Base-by-base conservation (phyloP, 2,113 vertebrate genomes). In the Notiomystis cincta region DNA sequence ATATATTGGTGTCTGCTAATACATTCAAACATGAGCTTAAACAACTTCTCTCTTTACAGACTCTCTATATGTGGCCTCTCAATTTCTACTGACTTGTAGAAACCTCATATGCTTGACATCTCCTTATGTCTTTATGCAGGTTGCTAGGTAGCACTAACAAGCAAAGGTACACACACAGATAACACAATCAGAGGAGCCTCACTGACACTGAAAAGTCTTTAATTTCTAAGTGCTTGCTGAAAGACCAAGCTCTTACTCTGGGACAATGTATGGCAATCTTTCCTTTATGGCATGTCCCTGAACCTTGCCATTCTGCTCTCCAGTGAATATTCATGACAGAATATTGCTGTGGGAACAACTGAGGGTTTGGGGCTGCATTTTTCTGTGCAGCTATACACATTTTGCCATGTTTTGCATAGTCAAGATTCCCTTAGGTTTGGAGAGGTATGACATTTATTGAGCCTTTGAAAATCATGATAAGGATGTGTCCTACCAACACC, bases 361-460 rank as follows among this genome's bases (percentile, higher is more conserved):
- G 15, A 73, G 19, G 15, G 6, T 8, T 65, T 69, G 40, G 24
- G 8, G 28, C 37, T 54, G 15, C 0, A 0, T 2, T 2, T 6
- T 33, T 62, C 57, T 89, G 61, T 72, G 18, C 24, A 87, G 25
- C 40, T 83, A 16, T 57, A 50, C 18, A 73, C 21, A 54, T 66
- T 89, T 89, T 83, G 37, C 28, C n/a, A 23, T 69, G 60, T 31
- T 88, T 76, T 70, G 21, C 31, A 16, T 23, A 66, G 72, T 54
- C 27, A 71, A 77, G 38, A 67, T 47, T 81, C 48, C 37, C 38
- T 60, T 67, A 42, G 23, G 30, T 92, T 91, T 86, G 54, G 70
- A 86, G 30, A 88, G 15, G 28, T 51, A 66, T 21, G n/a, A 56
- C 15, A 10, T 89, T 76, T 54, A 60, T 2, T 33, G 31, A 87